Evolutionary conservation across 2,113 vertebrate genomes (phyloP).

Genomic region (Corythaeola cristata): DNA sequence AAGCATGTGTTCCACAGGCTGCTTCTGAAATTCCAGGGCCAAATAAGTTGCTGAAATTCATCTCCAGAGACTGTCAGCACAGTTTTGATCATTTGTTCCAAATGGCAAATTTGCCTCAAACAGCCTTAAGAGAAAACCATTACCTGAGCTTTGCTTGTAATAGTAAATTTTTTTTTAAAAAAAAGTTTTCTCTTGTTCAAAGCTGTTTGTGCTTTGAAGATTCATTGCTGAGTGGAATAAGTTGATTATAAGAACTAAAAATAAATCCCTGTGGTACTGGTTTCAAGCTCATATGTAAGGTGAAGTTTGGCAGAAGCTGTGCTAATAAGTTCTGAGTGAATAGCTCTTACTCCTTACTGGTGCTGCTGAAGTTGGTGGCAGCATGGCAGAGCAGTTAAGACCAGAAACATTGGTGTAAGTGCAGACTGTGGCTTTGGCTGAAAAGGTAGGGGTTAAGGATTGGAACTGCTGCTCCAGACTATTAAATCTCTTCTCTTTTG

Average conservation of each 20-base stretch:
- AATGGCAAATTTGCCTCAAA: not conserved
- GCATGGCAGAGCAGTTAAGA: not conserved
- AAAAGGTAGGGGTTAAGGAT: not conserved
- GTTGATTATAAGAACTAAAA: not conserved
- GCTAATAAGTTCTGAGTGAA: not conserved
- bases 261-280: not conserved
- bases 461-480: not conserved
- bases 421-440: not conserved
- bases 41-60: not conserved
- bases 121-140: not conserved
- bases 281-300: not conserved
- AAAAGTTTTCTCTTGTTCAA: not conserved
- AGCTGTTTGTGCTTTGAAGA: not conserved
- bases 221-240: not conserved
- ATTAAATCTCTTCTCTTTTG: not conserved
- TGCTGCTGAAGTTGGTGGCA: not conserved
- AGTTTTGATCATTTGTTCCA: not conserved
- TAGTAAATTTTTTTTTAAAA: not conserved
- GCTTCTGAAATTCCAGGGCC: not conserved
- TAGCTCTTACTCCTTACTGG: not conserved
- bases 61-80: not conserved
- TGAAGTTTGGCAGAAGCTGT: not conserved
- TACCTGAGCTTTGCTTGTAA: not conserved
- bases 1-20: not conserved
- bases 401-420: not conserved